Evolutionary conservation across 2,797 vertebrate species (phyloP), one percentile per base, ranked within the genome.

Genomic region (Muscicapa comitata): DNA sequence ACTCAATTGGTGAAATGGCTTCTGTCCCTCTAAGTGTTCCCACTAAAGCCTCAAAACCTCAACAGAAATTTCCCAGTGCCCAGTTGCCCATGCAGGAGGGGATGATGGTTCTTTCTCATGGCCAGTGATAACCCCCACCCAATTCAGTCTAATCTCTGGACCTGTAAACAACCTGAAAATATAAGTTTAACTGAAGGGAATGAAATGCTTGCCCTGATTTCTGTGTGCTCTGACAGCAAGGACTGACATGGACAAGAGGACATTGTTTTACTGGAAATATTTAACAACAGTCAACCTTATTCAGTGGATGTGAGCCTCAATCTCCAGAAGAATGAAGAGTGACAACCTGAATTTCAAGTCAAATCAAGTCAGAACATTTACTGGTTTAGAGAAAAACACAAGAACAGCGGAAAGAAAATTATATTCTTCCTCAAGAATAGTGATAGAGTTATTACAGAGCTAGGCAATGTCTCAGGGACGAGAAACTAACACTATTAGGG

Each of bases 291-390:
- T 47, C 70, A 77, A 54, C 66, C 42, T 86, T 17, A 57, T 68
- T 76, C 65, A n/a, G 55, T 63, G 26, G 9, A 86, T 63, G 17
- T 45, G 29, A 77, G n/a, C 29, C 68, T 86, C 86, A 73, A 15
- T 45, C 66, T n/a, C 25, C 47, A 75, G 47, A 65, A 86, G 89
- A 91, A 95, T 33, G 9, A 88, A 86, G 70, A 90, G 38, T 40
- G 76, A 57, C 78, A 83, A 75, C 54, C 63, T 48, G 58, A 83
- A 81, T 58, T 95, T 51, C 73, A 79, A 93, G 85, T 45, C 47
- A 82, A 86, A 90, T 54, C 15, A 83, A 80, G 68, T 70, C 62
- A 93, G 51, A 37, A 54, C 73, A 93, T 61, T 84, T 72, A 57
- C 33, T 33, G 17, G 25, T 71, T 91, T 80, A 76, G 63, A 77